Conservation (phyloP, 2,113 vertebrate genomes). For the Callithrix jacchus region DNA sequence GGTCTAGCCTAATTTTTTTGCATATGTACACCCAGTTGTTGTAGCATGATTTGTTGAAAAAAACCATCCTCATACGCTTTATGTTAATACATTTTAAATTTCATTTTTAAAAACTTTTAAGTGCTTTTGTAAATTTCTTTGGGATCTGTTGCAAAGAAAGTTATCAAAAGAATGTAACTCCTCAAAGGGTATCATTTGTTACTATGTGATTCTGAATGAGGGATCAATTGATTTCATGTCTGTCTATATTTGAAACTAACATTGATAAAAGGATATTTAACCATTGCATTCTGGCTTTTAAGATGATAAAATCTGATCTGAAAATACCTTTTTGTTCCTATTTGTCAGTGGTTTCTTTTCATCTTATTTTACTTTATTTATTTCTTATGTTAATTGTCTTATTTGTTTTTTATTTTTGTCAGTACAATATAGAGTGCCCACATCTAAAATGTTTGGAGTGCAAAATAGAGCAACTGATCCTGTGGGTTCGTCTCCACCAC, state of each 20-base stretch:
- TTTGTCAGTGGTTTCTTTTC: neutral
- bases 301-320: neutral
- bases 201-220: neutral
- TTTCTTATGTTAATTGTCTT: neutral
- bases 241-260: neutral
- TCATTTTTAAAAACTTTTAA: neutral
- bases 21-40: neutral
- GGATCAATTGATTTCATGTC: neutral
- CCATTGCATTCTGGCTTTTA: neutral
- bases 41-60: conserved; percentile 15
- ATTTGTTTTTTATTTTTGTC: neutral
- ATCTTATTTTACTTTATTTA: neutral
- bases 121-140: neutral
- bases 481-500: neutral
- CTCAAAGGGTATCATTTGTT: neutral
- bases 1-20: neutral
- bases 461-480: too few species aligned
- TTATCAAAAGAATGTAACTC: neutral
- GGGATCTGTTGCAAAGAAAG: neutral
- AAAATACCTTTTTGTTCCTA: neutral
- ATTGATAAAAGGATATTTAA: neutral
- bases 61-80: neutral
- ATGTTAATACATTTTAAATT: neutral
- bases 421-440: neutral
- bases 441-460: neutral